Evolutionary conservation across 2,888 invertebrate genomes (phyloP).

Genomic region (Galeopsomyia nigrocyanea): DNA sequence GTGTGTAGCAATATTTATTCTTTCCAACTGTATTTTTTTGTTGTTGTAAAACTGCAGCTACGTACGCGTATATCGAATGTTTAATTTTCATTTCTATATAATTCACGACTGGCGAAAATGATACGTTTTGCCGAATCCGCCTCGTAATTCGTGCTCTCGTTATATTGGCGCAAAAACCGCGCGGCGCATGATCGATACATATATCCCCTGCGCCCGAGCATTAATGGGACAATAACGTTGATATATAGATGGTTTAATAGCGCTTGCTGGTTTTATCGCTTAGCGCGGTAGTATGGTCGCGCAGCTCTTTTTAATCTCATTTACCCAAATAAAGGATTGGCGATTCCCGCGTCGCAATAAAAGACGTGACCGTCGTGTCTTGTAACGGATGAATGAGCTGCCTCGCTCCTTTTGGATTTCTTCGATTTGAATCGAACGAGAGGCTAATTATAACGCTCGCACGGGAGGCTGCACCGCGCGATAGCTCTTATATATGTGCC

Average conservation of each 20-base stretch:
- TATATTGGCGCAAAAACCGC: neutral
- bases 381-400: conserved; percentile 7
- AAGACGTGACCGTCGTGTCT: conserved; percentile 18
- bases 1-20: too few relatives aligned
- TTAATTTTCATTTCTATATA: neutral
- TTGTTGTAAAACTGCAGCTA: too few relatives aligned
- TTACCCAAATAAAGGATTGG: conserved; percentile 30
- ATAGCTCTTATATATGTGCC: conserved; percentile 20
- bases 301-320: conserved; percentile 20
- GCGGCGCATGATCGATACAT: neutral
- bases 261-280: neutral
- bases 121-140: too few relatives aligned
- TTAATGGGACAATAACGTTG: conserved; percentile 5
- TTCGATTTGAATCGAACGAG: conserved; percentile 39
- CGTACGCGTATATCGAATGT: too few relatives aligned
- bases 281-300: too few relatives aligned
- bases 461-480: conserved; percentile 29
- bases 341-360: conserved; percentile 20
- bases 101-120: neutral
- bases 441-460: conserved; percentile 38
- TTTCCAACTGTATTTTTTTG: too few relatives aligned
- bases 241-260: conserved; percentile 15
- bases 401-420: conserved; percentile 29
- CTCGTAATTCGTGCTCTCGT: conserved; percentile 2
- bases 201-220: neutral